Evolutionary conservation across 1,140 invertebrate genomes (phyloP).

Genomic region (Bombus huntii): DNA sequence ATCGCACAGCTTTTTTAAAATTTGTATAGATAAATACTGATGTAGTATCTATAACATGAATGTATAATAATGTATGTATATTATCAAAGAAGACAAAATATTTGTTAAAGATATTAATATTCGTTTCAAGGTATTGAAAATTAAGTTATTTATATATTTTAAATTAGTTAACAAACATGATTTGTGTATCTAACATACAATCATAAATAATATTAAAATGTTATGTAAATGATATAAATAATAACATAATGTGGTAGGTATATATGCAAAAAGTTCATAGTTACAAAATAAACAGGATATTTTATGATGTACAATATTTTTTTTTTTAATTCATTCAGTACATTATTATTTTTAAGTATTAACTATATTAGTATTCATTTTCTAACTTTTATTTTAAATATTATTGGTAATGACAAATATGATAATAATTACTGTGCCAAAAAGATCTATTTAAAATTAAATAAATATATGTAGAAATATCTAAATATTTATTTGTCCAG

Average conservation of each 20-base stretch:
- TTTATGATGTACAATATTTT: background rate
- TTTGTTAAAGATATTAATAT: background rate
- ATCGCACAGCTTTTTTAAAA: background rate
- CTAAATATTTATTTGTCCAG: background rate
- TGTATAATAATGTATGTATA: background rate
- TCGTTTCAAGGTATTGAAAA: background rate
- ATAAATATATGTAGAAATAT: background rate
- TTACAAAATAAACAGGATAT: background rate
- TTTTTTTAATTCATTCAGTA: background rate
- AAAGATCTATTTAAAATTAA: background rate
- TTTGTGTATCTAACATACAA: background rate
- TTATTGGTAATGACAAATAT: background rate
- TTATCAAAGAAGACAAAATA: background rate
- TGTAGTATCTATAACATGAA: background rate
- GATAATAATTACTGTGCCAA: background rate
- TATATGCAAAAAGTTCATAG: too few relatives aligned
- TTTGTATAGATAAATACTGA: background rate
- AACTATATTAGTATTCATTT: background rate
- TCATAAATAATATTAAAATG: background rate
- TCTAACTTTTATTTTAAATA: background rate
- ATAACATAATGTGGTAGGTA: background rate
- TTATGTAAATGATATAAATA: background rate
- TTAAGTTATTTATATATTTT: background rate
- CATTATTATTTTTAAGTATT: background rate
- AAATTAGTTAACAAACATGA: background rate